Percentiles rank a stretch among this genome's conserved stretches.
These are phyloP conservation scores for Phoeniculus purpureus DNA, from an alignment of 2,797 vertebrate genomes.

Conservation along the genomic window DNA sequence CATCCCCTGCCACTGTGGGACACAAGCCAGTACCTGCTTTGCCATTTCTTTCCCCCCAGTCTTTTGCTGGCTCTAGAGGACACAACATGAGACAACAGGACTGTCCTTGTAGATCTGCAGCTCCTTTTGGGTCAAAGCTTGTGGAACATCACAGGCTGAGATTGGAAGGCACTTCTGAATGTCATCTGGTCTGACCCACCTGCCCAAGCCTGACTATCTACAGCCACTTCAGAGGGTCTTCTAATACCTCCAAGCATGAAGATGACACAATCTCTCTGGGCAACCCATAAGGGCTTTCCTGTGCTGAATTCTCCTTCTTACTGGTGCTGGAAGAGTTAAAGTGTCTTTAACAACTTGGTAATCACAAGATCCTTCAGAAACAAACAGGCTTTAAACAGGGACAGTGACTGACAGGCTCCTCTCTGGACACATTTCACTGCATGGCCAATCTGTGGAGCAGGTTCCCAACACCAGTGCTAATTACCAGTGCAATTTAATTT, in stretches of 20 bases:
- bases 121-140: rapidly evolving
- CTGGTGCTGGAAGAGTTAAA: neutral
- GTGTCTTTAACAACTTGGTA: neutral
- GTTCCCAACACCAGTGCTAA: conserved; percentile 9
- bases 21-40: neutral
- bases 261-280: neutral
- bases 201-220: neutral
- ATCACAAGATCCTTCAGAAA: neutral
- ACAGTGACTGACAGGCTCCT: neutral
- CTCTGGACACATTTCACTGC: neutral
- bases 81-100: rapidly evolving
- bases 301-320: neutral
- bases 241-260: neutral
- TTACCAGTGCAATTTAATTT: neutral
- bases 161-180: neutral
- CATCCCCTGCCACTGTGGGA: neutral
- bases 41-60: no score
- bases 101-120: neutral
- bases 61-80: neutral
- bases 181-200: neutral
- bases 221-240: neutral
- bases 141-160: neutral
- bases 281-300: neutral
- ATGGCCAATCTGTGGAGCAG: neutral
- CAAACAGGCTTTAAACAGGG: neutral